A percentile compares a stretch with the other conserved stretches of the same genome.
Conservation (phyloP, 2,113 vertebrate genomes). For the Solea senegalensis region DNA sequence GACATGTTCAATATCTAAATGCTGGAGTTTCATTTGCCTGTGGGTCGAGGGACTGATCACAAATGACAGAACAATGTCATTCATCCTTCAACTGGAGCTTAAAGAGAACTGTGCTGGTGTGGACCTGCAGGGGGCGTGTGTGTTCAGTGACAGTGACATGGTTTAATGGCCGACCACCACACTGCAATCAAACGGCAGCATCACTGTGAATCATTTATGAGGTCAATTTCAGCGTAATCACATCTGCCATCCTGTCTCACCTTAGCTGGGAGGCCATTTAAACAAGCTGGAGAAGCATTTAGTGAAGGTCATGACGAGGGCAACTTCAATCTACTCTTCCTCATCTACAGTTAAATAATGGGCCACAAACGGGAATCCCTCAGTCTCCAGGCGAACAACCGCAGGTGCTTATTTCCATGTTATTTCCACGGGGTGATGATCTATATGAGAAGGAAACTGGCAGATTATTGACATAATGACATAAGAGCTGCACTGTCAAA, state of each 20-base stretch:
- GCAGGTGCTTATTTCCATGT: slow-evolving; percentile 39
- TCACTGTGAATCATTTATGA: slow-evolving; percentile 51
- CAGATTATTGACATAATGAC: slow-evolving; percentile 20
- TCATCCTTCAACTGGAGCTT: slow-evolving; percentile 24
- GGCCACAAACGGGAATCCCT: background rate
- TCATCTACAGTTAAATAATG: slow-evolving; percentile 21
- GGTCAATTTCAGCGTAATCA: slow-evolving; percentile 38
- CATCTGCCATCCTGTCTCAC: slow-evolving; percentile 28
- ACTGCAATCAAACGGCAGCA: slow-evolving; percentile 21
- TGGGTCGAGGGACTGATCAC: slow-evolving; percentile 18
- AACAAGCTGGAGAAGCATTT: slow-evolving; percentile 23
- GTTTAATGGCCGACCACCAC: slow-evolving; percentile 19
- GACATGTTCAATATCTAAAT: slow-evolving; percentile 20
- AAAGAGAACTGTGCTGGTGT: background rate
- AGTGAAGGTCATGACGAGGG: slow-evolving; percentile 24
- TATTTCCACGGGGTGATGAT: slow-evolving; percentile 50
- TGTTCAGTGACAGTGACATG: slow-evolving; percentile 36
- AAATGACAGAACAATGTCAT: slow-evolving; percentile 25
- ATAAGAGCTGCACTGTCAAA: background rate
- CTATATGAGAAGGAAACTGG: background rate
- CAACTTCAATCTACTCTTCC: slow-evolving; percentile 22
- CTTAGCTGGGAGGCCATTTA: slow-evolving; percentile 25
- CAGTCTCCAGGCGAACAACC: background rate
- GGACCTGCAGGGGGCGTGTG: background rate
- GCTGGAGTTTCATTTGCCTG: background rate